Evolutionary conservation across 2,113 vertebrate genomes (phyloP).

Genomic region (Natator depressus): DNA sequence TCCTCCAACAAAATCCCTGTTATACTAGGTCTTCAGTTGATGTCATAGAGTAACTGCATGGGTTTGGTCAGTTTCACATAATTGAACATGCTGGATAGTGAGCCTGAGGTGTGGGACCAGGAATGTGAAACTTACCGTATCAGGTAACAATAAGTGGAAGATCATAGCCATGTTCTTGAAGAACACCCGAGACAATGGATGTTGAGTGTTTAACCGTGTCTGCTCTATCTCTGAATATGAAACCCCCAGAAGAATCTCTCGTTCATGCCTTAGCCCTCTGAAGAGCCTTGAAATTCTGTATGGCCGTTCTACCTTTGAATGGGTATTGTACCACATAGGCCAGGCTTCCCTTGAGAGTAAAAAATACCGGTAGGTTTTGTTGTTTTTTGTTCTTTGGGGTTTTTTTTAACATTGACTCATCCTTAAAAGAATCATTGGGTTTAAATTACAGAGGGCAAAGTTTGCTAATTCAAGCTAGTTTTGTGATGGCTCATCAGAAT

Average conservation of each 20-base stretch:
- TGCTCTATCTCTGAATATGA: neutral
- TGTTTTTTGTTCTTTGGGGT: neutral
- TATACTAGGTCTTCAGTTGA: neutral
- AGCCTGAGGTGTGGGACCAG: neutral
- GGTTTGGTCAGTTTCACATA: neutral
- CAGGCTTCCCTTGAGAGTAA: neutral
- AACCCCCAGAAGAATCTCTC: neutral
- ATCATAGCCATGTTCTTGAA: neutral
- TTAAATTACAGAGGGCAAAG: neutral
- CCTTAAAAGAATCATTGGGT: neutral
- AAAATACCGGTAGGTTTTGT: neutral
- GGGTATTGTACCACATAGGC: neutral
- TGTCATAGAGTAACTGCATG: neutral
- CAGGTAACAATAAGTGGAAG: neutral
- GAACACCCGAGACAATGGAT: neutral
- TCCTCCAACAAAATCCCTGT: neutral
- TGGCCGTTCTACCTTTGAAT: neutral
- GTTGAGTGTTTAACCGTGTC: neutral
- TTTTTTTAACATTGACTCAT: neutral
- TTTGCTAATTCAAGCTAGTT: neutral
- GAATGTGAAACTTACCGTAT: neutral
- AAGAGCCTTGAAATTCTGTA: neutral
- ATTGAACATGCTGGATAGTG: neutral
- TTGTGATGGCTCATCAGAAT: neutral
- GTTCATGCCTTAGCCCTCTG: neutral